A percentile compares a stretch with the other conserved stretches of the same genome.
Evolutionary conservation across 2,113 vertebrate species (phyloP).

Genomic region (Pandion haliaetus): DNA sequence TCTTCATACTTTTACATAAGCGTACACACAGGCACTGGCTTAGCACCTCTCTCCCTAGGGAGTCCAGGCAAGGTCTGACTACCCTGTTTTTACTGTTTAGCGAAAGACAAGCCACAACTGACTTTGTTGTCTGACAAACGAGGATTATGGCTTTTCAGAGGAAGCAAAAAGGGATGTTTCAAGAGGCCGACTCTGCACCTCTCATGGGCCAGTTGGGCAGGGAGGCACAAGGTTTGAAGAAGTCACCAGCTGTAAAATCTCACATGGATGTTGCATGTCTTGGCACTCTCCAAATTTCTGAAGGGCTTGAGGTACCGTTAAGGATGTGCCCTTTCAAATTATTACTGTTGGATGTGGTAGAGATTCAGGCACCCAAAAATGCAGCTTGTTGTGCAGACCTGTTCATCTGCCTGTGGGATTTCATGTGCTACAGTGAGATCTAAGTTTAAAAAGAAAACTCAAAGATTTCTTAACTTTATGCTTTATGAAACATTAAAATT

Average conservation of each 20-base stretch:
- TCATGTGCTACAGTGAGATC: fast-evolving
- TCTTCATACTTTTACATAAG: slow-evolving; percentile 76
- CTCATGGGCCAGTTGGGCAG: neutral
- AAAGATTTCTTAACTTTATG: neutral
- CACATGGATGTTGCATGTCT: fast-evolving
- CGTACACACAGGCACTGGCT: neutral
- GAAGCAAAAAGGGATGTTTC: neutral
- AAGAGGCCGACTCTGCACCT: neutral
- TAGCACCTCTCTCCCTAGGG: neutral
- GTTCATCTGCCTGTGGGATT: neutral
- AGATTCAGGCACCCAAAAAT: neutral
- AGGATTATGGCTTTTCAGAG: neutral
- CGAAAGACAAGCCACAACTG: neutral
- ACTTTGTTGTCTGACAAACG: neutral
- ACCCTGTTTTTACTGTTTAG: neutral
- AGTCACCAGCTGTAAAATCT: neutral
- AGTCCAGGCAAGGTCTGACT: neutral
- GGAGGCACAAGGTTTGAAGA: neutral
- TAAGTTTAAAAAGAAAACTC: neutral
- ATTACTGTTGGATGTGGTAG: neutral
- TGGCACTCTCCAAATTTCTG: neutral
- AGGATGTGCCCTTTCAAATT: neutral
- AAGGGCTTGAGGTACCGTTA: neutral
- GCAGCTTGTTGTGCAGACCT: neutral
- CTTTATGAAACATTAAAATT: neutral